Conservation (phyloP, 2,113 vertebrate species). For the Chaetorhynchus papuensis region DNA sequence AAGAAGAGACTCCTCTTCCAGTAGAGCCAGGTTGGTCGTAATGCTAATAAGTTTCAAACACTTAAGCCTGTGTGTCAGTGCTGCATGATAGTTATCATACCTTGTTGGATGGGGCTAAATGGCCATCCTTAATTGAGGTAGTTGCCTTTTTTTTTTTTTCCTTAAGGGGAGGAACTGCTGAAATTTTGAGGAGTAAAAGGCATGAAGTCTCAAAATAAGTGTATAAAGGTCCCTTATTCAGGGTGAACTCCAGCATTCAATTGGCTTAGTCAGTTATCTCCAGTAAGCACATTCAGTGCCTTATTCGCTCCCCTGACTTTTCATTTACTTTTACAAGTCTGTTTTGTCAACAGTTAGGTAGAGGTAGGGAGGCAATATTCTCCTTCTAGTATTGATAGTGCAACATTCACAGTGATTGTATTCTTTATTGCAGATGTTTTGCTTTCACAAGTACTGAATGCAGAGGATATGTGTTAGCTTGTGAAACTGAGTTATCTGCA, state of each 20-base stretch:
- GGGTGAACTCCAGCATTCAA: neutral
- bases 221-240: neutral
- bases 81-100: neutral
- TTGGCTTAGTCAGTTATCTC: neutral
- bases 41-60: neutral
- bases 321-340: neutral
- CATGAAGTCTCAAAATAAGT: neutral
- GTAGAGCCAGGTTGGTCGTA: constrained; percentile 69
- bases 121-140: neutral
- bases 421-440: neutral
- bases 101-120: neutral
- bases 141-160: neutral
- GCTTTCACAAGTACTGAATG: neutral
- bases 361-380: neutral
- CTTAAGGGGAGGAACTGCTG: neutral
- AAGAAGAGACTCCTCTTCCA: constrained; percentile 65
- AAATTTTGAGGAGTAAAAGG: neutral
- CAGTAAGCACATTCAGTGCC: neutral
- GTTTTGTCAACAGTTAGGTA: neutral
- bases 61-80: neutral
- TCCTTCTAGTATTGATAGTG: neutral
- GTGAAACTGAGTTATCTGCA: neutral
- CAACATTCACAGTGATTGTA: neutral
- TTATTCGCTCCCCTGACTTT: neutral
- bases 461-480: neutral